Evolutionary conservation across 2,888 invertebrate genomes (phyloP).

Genomic region (Cheilosia vulpina): DNA sequence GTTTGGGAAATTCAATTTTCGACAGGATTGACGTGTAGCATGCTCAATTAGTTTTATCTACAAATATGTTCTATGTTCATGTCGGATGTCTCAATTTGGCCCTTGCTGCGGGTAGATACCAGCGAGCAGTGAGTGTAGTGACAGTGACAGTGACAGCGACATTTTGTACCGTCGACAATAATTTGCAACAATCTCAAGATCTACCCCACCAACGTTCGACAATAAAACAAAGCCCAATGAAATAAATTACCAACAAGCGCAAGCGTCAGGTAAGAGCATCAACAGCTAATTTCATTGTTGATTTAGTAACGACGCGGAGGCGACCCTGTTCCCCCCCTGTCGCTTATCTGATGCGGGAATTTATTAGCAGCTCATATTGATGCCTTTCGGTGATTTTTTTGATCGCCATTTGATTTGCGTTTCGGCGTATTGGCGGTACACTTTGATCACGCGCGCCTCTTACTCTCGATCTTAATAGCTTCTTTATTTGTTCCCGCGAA

Average conservation of each 20-base stretch:
- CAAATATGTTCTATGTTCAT: slow-evolving; percentile 51
- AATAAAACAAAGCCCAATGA: slow-evolving; percentile 32
- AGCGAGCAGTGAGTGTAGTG: too few species aligned
- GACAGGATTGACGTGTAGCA: slow-evolving; percentile 64
- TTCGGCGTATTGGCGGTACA: slow-evolving; percentile 63
- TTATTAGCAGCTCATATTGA: slow-evolving; percentile 73
- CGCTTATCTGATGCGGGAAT: slow-evolving; percentile 71
- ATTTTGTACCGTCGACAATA: background rate
- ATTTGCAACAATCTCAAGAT: background rate
- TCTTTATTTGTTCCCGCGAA: slow-evolving; percentile 61
- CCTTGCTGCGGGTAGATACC: slow-evolving; percentile 15
- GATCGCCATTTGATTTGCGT: slow-evolving; percentile 66
- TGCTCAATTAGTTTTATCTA: slow-evolving; percentile 70
- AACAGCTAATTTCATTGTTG: slow-evolving; percentile 62
- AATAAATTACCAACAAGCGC: slow-evolving; percentile 38
- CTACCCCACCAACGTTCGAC: background rate
- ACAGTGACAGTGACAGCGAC: background rate
- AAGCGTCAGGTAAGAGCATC: slow-evolving; percentile 56
- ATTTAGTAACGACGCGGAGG: slow-evolving; percentile 58
- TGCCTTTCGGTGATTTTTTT: slow-evolving; percentile 67
- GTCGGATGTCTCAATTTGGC: slow-evolving; percentile 57
- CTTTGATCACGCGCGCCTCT: slow-evolving; percentile 64
- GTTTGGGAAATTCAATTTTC: slow-evolving; percentile 67
- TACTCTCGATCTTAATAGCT: slow-evolving; percentile 64
- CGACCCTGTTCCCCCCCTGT: background rate